Percentiles rank a stretch among this genome's conserved stretches.
Evolutionary conservation across 2,888 invertebrate genomes (phyloP).

Genomic region (Drosophila paranaensis): DNA sequence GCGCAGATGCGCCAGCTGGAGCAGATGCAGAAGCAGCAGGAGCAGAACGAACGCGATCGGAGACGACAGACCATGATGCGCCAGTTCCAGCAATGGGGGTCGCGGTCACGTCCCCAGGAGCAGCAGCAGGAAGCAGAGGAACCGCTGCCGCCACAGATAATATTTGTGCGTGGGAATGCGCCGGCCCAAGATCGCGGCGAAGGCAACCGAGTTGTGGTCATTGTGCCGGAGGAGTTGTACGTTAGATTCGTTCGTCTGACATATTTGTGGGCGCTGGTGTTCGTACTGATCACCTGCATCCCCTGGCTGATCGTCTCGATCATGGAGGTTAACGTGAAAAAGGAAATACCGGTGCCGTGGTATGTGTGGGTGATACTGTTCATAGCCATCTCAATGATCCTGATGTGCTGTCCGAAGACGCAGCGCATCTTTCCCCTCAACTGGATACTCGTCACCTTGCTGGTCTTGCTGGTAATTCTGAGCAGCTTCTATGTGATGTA

Average conservation of each 20-base stretch:
- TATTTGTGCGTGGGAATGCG: background rate
- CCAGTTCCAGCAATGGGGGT: background rate
- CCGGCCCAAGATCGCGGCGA: background rate
- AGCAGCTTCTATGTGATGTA: background rate
- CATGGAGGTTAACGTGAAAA: background rate
- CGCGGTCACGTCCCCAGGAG: background rate
- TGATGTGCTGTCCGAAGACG: slow-evolving; percentile 9
- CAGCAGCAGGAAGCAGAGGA: slow-evolving; percentile 11
- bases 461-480: slow-evolving; percentile 16
- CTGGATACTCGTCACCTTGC: slow-evolving; percentile 11
- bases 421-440: slow-evolving; percentile 20
- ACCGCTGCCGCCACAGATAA: background rate
- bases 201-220: background rate
- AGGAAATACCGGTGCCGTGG: slow-evolving; percentile 12
- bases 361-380: slow-evolving; percentile 14
- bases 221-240: slow-evolving; percentile 4
- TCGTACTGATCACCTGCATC: background rate
- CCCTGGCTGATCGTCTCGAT: background rate
- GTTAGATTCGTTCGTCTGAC: background rate
- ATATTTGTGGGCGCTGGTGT: slow-evolving; percentile 1
- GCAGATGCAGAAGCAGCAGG: slow-evolving; percentile 6
- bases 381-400: background rate
- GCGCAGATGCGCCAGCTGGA: background rate
- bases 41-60: background rate
- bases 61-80: background rate